Evolutionary conservation across 1,140 invertebrate species (phyloP).

Genomic region (Caenorhabditis brenneri): DNA sequence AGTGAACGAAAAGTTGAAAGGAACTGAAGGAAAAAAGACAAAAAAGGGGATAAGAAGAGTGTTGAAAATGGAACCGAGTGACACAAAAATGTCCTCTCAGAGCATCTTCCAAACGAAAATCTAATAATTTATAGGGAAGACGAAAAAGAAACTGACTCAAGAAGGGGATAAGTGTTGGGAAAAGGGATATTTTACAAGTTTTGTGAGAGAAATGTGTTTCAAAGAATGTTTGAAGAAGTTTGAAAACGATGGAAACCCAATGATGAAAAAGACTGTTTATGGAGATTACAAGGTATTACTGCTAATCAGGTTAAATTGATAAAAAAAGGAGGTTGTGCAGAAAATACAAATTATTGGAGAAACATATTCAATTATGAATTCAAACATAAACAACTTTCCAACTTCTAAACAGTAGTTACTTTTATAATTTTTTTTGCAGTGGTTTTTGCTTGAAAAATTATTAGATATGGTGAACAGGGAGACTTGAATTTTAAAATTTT

Average conservation of each 20-base stretch:
- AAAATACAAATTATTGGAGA: too few species aligned
- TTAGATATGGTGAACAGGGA: too few species aligned
- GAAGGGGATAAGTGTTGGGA: constrained; percentile 1
- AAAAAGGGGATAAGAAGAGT: background rate
- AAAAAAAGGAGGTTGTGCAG: background rate
- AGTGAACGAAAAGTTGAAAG: background rate
- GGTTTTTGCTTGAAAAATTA: too few species aligned
- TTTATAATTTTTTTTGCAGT: too few species aligned
- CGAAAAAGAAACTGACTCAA: background rate
- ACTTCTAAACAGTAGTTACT: too few species aligned
- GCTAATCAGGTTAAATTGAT: background rate
- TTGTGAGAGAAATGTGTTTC: background rate
- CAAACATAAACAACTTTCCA: too few species aligned
- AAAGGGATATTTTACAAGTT: background rate
- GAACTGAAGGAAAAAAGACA: background rate
- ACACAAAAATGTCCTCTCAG: background rate
- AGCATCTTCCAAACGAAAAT: constrained; percentile 26
- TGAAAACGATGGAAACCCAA: too few species aligned
- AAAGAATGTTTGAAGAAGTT: too few species aligned
- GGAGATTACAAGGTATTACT: background rate
- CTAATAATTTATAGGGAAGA: constrained; percentile 28
- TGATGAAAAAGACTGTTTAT: background rate
- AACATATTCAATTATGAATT: too few species aligned
- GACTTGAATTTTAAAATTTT: too few species aligned
- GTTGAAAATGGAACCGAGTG: background rate